These are phyloP conservation scores for Myotis yumanensis DNA, from an alignment of 2,113 vertebrate genomes.

Conservation along the genomic window DNA sequence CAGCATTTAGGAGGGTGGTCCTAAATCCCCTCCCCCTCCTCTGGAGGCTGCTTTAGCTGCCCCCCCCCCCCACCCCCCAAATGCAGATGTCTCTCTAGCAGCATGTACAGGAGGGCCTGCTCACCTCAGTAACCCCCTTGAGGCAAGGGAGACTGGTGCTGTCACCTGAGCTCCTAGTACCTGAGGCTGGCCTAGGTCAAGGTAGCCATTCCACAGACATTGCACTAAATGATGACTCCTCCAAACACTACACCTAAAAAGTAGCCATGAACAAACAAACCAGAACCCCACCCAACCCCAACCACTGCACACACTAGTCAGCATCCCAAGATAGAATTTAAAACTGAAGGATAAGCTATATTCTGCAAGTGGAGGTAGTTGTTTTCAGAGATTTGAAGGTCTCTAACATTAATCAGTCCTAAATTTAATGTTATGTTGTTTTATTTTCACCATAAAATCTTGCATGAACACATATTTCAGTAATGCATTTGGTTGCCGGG, in stretches of 20 bases:
- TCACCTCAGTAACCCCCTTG: no score
- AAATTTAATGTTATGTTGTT: not conserved
- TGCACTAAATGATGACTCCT: fast-evolving
- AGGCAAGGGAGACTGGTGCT: not conserved
- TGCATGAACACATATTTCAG: not conserved
- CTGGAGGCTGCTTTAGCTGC: not conserved
- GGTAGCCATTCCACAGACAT: not conserved
- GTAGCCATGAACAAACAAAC: not conserved
- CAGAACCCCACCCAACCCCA: not conserved
- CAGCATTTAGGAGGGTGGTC: not conserved
- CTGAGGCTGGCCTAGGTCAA: not conserved
- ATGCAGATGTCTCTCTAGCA: not conserved
- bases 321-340: not conserved
- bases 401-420: not conserved
- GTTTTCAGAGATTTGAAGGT: not conserved
- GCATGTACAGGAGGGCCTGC: not conserved
- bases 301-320: not conserved
- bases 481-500: not conserved
- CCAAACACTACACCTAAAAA: not conserved
- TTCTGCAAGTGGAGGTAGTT: not conserved
- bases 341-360: not conserved
- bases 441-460: not conserved
- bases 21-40: not conserved
- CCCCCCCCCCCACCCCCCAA: fast-evolving
- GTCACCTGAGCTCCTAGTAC: not conserved